These are phyloP conservation scores for Anadara kagoshimensis DNA, from an alignment of 1,140 invertebrate genomes.

Conservation along the genomic window DNA sequence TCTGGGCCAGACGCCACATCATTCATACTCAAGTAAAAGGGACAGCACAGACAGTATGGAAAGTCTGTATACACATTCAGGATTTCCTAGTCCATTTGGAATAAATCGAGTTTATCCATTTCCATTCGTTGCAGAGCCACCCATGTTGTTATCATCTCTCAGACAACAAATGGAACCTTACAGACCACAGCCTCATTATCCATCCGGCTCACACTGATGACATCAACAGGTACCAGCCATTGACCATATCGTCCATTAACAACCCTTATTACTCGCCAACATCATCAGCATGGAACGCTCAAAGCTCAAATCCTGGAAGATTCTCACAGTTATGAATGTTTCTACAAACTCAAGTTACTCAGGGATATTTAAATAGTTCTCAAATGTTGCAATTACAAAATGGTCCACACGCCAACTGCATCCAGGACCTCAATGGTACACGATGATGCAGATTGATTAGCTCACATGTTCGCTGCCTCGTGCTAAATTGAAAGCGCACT, in stretches of 20 bases:
- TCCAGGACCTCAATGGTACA: no score
- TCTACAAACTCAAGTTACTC: no score
- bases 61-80: constrained; percentile 3
- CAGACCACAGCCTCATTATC: constrained; percentile 40
- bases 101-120: constrained; percentile 56
- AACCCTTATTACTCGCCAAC: constrained; percentile 57
- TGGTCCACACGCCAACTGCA: no score
- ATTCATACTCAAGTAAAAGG: constrained; percentile 1
- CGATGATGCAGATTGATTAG: no score
- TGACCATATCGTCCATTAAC: constrained; percentile 55
- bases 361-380: no score
- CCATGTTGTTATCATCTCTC: constrained; percentile 56
- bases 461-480: no score
- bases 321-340: no score
- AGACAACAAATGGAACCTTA: constrained; percentile 53
- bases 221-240: constrained; percentile 50
- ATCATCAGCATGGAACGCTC: constrained; percentile 8
- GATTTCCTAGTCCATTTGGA: constrained; percentile 33
- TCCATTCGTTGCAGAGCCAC: constrained; percentile 61
- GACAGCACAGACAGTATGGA: not conserved
- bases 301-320: no score
- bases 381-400: no score
- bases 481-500: no score
- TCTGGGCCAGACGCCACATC: not conserved
- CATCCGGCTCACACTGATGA: constrained; percentile 46